Base-by-base conservation (phyloP, 2,797 vertebrate species). In the Limnodromus scolopaceus region DNA sequence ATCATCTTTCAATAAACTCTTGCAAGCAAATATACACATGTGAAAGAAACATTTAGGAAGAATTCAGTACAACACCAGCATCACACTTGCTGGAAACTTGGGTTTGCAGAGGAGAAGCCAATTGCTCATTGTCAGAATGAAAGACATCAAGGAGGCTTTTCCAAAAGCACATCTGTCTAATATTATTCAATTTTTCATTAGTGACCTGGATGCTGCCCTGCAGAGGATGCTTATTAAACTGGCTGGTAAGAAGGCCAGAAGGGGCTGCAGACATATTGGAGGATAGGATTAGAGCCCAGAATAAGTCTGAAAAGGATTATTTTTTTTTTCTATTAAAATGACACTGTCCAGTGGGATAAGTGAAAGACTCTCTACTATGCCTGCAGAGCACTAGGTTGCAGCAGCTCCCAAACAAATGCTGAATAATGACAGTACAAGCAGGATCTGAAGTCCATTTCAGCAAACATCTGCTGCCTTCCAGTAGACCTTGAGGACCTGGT, bases 171-270 rank as follows among this genome's bases (percentile, higher is more conserved):
- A 46, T 69, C 87, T 94, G 83, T 77, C 91, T 87, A 28, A 36
- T 15, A 54, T 49, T 78, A 72, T 88, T 90, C 74, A 34, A 32
- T 80, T 90, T 83, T 69, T 84, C 86, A 61, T 78, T 86, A 69
- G 58, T 55, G 94, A 75, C 66, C 90, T 88, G 93, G 58, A 69
- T 84, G 90, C 58, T 94, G 83, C 77, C 72, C 87, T 19, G 24
- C 14, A 39, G 57, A 90, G 66, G 74, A 72, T 34, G 66, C 58
- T 84, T 87, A 39, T 92, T 72, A 94, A 95, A 82, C 1, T 6
- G 48, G 53, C 25, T 91, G 39, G 27, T 83, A 54, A 60, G 84
- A 57, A 16, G 43, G 13, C 16, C 28, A 69, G 49, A 39, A 76
- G 30, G 76, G 69, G 48, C 60, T 91, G 32, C n/a, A 58, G 17